These are phyloP conservation scores for Incurvaria masculella DNA, from an alignment of 2,888 invertebrate genomes.

Conservation along the genomic window DNA sequence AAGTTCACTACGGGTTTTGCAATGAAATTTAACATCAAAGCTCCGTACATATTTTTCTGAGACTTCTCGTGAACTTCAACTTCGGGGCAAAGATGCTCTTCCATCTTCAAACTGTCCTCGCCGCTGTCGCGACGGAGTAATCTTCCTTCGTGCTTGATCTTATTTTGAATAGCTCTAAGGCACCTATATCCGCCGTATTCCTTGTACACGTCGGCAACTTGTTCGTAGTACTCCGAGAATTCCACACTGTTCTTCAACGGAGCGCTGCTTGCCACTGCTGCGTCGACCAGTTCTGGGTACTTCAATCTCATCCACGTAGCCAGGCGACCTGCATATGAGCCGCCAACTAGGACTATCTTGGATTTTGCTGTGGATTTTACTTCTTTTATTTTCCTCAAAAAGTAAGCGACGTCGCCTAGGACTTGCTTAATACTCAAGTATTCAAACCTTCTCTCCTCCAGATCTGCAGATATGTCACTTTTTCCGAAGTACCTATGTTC, in stretches of 20 bases:
- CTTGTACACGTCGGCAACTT: not conserved
- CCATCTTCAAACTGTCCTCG: not conserved
- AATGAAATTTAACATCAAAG: not conserved
- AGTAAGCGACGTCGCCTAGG: not conserved
- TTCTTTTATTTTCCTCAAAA: not conserved
- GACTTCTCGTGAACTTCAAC: not conserved
- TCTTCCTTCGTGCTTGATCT: not conserved
- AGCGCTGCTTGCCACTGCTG: constrained; percentile 43
- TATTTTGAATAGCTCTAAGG: not conserved
- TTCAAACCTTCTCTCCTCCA: not conserved
- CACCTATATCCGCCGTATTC: not conserved
- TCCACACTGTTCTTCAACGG: constrained; percentile 19
- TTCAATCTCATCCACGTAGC: constrained; percentile 42
- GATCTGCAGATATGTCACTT: not conserved
- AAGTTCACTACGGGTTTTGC: not conserved
- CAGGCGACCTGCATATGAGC: constrained; percentile 43
- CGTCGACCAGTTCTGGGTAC: constrained; percentile 42
- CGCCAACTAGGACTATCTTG: constrained; percentile 12
- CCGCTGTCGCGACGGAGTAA: not conserved
- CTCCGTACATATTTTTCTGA: not conserved
- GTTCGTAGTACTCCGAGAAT: not conserved
- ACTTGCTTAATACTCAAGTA: not conserved
- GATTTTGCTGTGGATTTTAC: not conserved
- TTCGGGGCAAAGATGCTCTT: not conserved
- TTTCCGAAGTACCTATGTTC: not conserved